Evolutionary conservation across 1,140 invertebrate genomes (phyloP).

Genomic region (Macrotrachela quadricornifera): DNA sequence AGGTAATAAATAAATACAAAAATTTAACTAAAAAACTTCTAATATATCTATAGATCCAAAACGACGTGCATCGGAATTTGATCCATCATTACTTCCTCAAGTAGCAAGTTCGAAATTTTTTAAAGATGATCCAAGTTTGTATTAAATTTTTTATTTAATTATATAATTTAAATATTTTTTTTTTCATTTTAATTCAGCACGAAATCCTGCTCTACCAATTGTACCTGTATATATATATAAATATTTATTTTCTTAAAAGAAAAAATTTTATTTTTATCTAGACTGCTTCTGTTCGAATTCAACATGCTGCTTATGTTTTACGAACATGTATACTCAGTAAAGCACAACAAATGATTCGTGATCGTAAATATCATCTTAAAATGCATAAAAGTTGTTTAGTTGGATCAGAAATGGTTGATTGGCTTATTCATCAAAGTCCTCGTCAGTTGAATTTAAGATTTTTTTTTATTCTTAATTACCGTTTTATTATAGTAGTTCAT

Average conservation of each 20-base stretch:
- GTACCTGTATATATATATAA: background rate
- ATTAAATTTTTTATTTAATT: no score
- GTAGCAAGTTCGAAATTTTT: background rate
- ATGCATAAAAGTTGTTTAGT: conserved; percentile 35
- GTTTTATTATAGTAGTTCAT: conserved; percentile 19
- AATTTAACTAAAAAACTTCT: no score
- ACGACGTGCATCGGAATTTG: conserved; percentile 5
- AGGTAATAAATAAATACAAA: no score
- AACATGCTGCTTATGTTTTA: conserved; percentile 28
- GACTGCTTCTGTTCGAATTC: background rate
- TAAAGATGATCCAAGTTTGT: background rate
- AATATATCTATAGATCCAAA: conserved; percentile 1
- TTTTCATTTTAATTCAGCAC: no score
- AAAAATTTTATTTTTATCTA: background rate
- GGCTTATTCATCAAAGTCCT: conserved; percentile 37
- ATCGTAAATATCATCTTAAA: conserved; percentile 34
- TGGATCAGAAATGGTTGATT: conserved; percentile 51
- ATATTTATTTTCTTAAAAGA: no score
- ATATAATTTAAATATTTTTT: no score
- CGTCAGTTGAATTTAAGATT: no score
- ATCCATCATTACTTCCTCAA: conserved; percentile 1
- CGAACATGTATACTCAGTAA: conserved; percentile 44
- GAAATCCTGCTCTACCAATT: conserved; percentile 7
- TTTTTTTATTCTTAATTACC: no score
- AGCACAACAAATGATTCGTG: conserved; percentile 40